Evolutionary conservation across 2,888 invertebrate species (phyloP).

Genomic region (Mylabris sibirica): DNA sequence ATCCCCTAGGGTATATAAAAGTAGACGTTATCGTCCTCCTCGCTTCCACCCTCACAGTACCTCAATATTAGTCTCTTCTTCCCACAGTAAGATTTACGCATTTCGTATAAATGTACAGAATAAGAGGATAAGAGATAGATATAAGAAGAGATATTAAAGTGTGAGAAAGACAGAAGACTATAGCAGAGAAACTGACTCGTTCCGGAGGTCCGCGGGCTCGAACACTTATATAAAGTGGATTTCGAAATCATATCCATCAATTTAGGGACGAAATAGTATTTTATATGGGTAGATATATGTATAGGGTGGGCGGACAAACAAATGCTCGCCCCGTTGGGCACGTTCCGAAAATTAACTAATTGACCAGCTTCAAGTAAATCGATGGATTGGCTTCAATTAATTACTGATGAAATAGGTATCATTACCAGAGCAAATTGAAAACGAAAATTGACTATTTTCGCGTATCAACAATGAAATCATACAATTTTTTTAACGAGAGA

Average conservation of each 20-base stretch:
- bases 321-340: background rate
- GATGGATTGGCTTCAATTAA: background rate
- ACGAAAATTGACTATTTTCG: background rate
- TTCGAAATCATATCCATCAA: slow-evolving; percentile 59
- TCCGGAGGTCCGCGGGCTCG: slow-evolving; percentile 39
- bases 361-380: slow-evolving; percentile 4
- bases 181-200: slow-evolving; percentile 41
- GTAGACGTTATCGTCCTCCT: slow-evolving; percentile 42
- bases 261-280: slow-evolving; percentile 23
- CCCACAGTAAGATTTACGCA: slow-evolving; percentile 56
- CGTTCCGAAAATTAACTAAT: slow-evolving; percentile 8
- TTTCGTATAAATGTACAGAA: slow-evolving; percentile 49
- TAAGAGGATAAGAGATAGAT: background rate
- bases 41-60: slow-evolving; percentile 37
- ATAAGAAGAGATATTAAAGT: background rate
- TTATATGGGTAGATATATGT: background rate
- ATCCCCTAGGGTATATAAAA: slow-evolving; percentile 1
- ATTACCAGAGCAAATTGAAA: background rate
- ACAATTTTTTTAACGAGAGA: background rate
- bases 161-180: background rate
- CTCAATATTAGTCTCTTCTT: slow-evolving; percentile 42
- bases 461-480: background rate
- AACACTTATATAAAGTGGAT: slow-evolving; percentile 59
- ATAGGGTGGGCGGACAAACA: slow-evolving; percentile 6
- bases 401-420: background rate